phyloP scores from a whole-genome alignment of 2,888 invertebrate genomes.

The Frankliniella intonsa region DNA sequence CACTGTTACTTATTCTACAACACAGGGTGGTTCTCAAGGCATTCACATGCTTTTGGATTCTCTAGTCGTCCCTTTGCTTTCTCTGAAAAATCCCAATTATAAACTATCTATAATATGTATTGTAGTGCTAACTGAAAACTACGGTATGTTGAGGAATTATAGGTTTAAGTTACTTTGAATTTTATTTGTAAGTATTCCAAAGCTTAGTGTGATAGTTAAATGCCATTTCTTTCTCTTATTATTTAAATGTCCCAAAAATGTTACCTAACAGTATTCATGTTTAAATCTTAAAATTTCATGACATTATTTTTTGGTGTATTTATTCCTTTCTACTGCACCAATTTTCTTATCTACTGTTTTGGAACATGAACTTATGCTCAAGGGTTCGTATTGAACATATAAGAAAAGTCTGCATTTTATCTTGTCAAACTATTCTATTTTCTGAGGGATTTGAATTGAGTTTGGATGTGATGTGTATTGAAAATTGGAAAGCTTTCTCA shows the following conservation, averaged over 20 bases:
- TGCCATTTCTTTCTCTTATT: neutral
- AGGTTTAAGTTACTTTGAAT: no score
- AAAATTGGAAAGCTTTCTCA: no score
- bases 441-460: neutral
- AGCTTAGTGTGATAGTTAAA: conserved; percentile 4
- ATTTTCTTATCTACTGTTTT: neutral
- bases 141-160: no score
- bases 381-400: neutral
- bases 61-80: neutral
- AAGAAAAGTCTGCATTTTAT: neutral
- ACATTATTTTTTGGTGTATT: neutral
- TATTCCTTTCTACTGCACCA: neutral
- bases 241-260: neutral
- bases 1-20: neutral
- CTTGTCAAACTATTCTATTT: neutral
- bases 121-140: no score
- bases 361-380: neutral
- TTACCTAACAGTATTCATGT: conserved; percentile 9
- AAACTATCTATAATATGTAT: no score
- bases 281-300: neutral
- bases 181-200: neutral
- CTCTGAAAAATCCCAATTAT: neutral
- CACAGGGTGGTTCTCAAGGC: neutral
- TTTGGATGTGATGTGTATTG: no score
- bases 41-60: neutral